Evolutionary conservation across 2,797 vertebrate genomes (phyloP), one percentile per base, ranked within the genome.

Genomic region (Hybognathus amarus): DNA sequence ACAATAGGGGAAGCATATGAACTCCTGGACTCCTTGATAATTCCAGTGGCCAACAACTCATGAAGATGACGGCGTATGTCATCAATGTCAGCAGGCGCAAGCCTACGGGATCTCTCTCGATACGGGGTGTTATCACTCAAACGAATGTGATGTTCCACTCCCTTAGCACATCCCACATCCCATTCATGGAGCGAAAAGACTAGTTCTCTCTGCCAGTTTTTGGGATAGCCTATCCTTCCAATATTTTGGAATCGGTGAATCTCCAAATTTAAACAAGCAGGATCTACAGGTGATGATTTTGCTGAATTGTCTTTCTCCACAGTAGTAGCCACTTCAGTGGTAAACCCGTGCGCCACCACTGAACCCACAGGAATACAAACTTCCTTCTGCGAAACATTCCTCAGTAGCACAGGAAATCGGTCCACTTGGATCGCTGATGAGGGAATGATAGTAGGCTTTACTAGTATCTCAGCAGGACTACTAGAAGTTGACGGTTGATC

Each of bases 231-330:
- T n/a, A 11, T 69, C 36, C 22, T 42, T 69, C 11, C 38, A 42
- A 42, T n/a, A 70, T n/a, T 42, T 40, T 7, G 69, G n/a, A 71
- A 71, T 71, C 1, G 42, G 69, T 3, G 42, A 71, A 47, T 47
- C n/a, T 30, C 42, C 69, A 50, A 50, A 71, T 10, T 50, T 20
- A 71, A 50, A 71, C 69, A 71, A 71, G n/a, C 42, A 27, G 69
- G 69, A 71, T 71, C 69, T 47, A 47, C 2, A 2, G 24, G 42
- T 47, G 24, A 71, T 71, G 13, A 13, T 27, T 1, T 71, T 50
- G 6, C 6, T 27, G 69, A 71, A 27, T 38, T 6, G 1, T 38
- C 6, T 38, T 38, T 38, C 38, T 38, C 38, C 38, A 38, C 38
- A 38, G 38, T 38, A 38, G 38, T 38, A 8, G 38, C 6, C 7